A percentile compares a stretch with the other conserved stretches of the same genome.
Conservation (phyloP, 2,888 invertebrate species). For the Dascillus cervinus region DNA sequence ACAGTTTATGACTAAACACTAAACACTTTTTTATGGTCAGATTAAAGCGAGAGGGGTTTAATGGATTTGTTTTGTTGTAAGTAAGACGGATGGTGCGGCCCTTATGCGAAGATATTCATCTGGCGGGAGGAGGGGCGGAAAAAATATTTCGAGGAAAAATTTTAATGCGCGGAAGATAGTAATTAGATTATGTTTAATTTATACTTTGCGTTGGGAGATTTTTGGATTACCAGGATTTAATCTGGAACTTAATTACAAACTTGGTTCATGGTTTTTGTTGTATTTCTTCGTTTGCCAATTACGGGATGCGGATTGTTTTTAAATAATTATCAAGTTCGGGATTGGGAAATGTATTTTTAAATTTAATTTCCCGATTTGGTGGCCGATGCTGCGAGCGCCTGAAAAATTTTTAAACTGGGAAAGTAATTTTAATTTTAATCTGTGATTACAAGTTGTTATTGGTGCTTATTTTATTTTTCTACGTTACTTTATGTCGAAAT, state of each 20-base stretch:
- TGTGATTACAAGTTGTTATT: no score
- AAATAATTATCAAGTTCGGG: conserved; percentile 30
- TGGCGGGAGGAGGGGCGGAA: no score
- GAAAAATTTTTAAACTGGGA: no score
- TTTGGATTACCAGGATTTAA: conserved; percentile 37
- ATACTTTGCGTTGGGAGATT: conserved; percentile 34
- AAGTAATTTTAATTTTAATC: no score
- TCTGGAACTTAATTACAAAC: conserved; percentile 35
- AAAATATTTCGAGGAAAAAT: no score
- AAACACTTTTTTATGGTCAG: conserved; percentile 41
- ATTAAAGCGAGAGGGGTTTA: conserved; percentile 37
- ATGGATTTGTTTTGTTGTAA: conserved; percentile 36
- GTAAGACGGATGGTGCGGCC: conserved; percentile 24
- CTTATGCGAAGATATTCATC: conserved; percentile 31
- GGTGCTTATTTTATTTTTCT: no score
- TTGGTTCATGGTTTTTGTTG: conserved; percentile 33
- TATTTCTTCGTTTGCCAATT: conserved; percentile 32
- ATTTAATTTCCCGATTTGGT: no score
- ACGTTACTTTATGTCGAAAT: no score
- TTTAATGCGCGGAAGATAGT: conserved; percentile 11
- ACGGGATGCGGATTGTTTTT: conserved; percentile 32
- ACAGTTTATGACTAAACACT: conserved; percentile 42
- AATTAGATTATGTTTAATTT: conserved; percentile 36
- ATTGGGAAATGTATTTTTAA: no score
- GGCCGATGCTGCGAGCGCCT: no score